phyloP scores from a whole-genome alignment of 2,888 invertebrate genomes.

The Nemapogon koenigi region DNA sequence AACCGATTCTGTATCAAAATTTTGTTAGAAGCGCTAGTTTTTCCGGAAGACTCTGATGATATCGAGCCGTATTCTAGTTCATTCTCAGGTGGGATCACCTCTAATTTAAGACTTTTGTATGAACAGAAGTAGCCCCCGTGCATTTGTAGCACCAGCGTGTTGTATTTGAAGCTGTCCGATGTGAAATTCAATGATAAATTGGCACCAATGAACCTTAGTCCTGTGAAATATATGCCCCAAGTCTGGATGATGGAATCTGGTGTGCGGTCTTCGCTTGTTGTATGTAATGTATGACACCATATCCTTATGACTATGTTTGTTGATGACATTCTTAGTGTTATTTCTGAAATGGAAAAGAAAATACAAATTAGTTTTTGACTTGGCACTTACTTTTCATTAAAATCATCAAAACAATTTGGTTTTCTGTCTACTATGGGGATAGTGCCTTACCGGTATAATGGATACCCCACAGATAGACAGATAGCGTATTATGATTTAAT shows the following conservation, averaged over 20 bases:
- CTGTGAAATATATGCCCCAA: slow-evolving; percentile 87
- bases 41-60: slow-evolving; percentile 47
- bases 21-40: slow-evolving; percentile 37
- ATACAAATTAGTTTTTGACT: no score
- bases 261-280: slow-evolving; percentile 24
- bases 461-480: no score
- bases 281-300: slow-evolving; percentile 44
- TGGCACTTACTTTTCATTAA: no score
- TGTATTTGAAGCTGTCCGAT: slow-evolving; percentile 70
- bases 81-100: slow-evolving; percentile 51
- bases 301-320: slow-evolving; percentile 52
- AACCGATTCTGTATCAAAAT: slow-evolving; percentile 39
- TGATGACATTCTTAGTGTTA: slow-evolving; percentile 52
- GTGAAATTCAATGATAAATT: slow-evolving; percentile 72
- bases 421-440: no score
- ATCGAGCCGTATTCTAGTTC: slow-evolving; percentile 46
- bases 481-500: no score
- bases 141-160: slow-evolving; percentile 85
- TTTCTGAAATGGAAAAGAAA: slow-evolving; percentile 39
- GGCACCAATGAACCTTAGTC: slow-evolving; percentile 77
- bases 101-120: slow-evolving; percentile 56
- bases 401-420: no score
- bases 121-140: slow-evolving; percentile 86
- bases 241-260: slow-evolving; percentile 72
- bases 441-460: no score